Conservation (phyloP, 2,113 vertebrate species). For the Phaethornis superciliosus region DNA sequence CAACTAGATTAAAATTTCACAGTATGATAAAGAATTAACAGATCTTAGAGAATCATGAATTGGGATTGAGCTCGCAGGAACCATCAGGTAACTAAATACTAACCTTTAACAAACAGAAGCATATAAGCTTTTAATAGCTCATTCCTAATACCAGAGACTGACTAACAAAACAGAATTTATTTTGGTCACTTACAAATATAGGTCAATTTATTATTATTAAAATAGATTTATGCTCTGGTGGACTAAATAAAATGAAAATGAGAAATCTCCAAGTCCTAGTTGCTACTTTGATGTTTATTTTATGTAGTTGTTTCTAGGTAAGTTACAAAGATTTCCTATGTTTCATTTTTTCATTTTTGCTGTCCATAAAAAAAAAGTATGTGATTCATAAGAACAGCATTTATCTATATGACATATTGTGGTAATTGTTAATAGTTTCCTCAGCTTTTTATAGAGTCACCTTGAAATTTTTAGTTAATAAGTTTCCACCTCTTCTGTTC, state of each 20-base stretch:
- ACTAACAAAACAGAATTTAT: neutral
- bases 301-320: neutral
- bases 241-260: neutral
- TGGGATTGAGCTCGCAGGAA: neutral
- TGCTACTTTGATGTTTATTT: neutral
- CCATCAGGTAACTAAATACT: neutral
- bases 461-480: neutral
- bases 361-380: neutral
- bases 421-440: neutral
- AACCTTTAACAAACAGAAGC: neutral
- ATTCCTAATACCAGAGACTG: neutral
- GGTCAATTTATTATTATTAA: neutral
- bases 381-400: neutral
- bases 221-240: neutral
- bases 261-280: neutral
- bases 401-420: neutral
- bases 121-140: neutral
- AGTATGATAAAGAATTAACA: neutral
- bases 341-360: neutral
- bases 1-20: neutral
- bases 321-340: neutral
- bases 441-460: neutral
- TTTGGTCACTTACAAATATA: neutral
- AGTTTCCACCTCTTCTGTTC: neutral
- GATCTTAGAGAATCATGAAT: neutral